phyloP scores from a whole-genome alignment of 1,140 invertebrate species.

The Drosophila ambigua region DNA sequence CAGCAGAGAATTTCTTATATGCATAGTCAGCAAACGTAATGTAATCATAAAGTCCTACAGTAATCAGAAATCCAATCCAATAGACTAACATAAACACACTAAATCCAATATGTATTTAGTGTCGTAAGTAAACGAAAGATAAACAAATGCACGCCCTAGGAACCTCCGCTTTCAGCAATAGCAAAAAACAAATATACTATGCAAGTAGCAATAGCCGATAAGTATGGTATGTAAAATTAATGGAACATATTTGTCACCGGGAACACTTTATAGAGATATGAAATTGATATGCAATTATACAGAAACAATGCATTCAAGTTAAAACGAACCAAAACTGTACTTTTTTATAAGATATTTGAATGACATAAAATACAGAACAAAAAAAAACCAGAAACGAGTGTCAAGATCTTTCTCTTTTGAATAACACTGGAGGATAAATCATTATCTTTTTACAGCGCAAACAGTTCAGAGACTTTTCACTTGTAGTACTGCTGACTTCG shows the following conservation, averaged over 20 bases:
- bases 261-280: constrained; percentile 67
- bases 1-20: constrained; percentile 24
- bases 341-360: constrained; percentile 80
- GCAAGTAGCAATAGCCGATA: constrained; percentile 52
- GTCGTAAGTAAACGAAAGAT: constrained; percentile 2
- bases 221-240: constrained; percentile 30
- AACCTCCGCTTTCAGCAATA: constrained; percentile 47
- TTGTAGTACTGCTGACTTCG: background rate
- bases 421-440: background rate
- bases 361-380: constrained; percentile 59
- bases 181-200: constrained; percentile 23
- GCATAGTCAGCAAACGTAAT: constrained; percentile 39
- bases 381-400: constrained; percentile 30
- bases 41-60: constrained; percentile 15
- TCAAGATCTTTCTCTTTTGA: background rate
- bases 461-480: too few relatives aligned
- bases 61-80: constrained; percentile 26
- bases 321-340: constrained; percentile 73
- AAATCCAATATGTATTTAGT: constrained; percentile 24
- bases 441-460: too few relatives aligned
- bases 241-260: constrained; percentile 54
- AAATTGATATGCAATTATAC: constrained; percentile 48
- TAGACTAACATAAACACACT: constrained; percentile 37
- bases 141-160: background rate
- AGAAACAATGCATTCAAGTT: constrained; percentile 58